Evolutionary conservation across 2,113 vertebrate species (phyloP), one percentile per base, ranked within the genome.

Genomic region (Neofelis nebulosa): DNA sequence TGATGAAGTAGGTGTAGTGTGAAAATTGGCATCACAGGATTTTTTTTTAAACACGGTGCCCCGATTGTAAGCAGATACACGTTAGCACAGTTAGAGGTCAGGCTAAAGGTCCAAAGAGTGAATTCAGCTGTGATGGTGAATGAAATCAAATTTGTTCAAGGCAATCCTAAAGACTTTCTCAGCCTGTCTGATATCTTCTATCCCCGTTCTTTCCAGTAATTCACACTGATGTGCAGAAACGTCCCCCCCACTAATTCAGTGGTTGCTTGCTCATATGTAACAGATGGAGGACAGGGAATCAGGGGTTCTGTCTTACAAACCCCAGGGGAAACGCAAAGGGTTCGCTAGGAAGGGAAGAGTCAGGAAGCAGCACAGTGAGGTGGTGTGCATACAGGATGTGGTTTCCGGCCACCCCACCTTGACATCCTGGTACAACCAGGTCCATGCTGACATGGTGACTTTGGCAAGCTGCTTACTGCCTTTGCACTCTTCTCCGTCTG

Each of bases 51-150:
- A 91, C 65, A 50, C 21, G 13, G 50, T 36, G 21, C 31, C 16
- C 55, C 4, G 27, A 3, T 74, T 33, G 41, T 23, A 52, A 88
- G 25, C 29, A 82, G 78, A 38, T 25, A 74, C 29, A 55, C 0
- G 57, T 80, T 89, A 66, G 61, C 38, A 87, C 19, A 92, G 15
- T 65, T 41, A 38, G 52, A 81, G 31, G 23, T 65, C 36, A 94
- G 66, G 38, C 23, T 65, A 81, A 68, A 93, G 41, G 7, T 65
- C 18, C 19, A 31, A 85, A 90, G 7, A 45, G 55, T 31, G 76
- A 66, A 76, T 92, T 91, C 71, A 15, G 0, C 1, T 55, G 38
- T 68, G 50, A 25, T 1, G 82, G 52, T n/a, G 74, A 87, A 66
- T 45, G 29, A 38, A 85, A 76, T 41, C 1, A 12, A 15, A 68